These are phyloP conservation scores for Gallirallus australis DNA, from an alignment of 2,797 vertebrate species.

Conservation along the genomic window DNA sequence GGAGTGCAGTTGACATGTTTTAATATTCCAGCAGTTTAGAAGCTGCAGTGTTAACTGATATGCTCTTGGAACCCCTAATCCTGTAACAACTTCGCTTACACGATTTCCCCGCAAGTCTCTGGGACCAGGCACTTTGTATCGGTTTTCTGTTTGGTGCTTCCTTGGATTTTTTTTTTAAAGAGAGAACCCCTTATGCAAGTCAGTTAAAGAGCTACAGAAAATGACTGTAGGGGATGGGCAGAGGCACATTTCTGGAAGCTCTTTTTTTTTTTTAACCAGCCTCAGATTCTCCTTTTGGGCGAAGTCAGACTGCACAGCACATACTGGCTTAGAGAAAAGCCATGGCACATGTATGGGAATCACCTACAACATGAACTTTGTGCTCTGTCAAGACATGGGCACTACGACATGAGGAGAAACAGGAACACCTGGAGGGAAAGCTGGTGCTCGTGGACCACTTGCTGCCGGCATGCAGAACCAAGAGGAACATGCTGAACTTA, in stretches of 20 bases:
- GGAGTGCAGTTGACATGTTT: background rate
- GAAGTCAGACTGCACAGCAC: background rate
- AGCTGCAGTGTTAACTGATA: background rate
- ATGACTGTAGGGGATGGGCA: fast-evolving
- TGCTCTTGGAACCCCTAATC: background rate
- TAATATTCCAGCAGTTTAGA: background rate
- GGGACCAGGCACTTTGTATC: background rate
- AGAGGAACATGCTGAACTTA: conserved; percentile 61
- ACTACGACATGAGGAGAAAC: background rate
- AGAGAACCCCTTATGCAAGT: background rate
- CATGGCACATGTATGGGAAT: fast-evolving
- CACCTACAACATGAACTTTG: background rate
- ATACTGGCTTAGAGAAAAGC: background rate
- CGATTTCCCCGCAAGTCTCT: background rate
- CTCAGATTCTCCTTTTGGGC: background rate
- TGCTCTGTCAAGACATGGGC: background rate
- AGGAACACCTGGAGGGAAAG: background rate
- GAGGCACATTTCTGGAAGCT: background rate
- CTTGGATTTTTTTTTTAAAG: background rate
- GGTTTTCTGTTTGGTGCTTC: background rate
- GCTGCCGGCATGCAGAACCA: background rate
- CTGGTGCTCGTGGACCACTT: background rate
- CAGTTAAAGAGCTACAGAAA: background rate
- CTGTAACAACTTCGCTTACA: background rate
- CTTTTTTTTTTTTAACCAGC: background rate